Base-by-base conservation (phyloP, 2,797 vertebrate genomes). In the Tinamus major region DNA sequence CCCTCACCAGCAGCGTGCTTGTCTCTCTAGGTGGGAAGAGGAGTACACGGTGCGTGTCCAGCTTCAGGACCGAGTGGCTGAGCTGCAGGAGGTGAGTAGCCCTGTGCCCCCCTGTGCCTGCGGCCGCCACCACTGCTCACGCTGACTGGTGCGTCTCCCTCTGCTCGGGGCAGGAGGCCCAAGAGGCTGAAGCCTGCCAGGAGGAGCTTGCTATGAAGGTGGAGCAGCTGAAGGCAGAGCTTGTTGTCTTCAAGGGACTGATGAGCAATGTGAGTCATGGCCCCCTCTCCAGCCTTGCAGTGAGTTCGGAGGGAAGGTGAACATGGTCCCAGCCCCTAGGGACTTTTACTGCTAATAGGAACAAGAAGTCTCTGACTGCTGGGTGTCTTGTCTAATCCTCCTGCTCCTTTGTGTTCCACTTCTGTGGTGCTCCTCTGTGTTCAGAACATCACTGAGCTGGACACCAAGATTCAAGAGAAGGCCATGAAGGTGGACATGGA, bases 401-500 rank as follows among this genome's bases (percentile, higher is more conserved):
- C 51, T 89, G 89, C 29, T 90, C n/a, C n/a, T 21, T 33, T 23
- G 2, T 23, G 2, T 62, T 56, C 51, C 9, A 10, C 11, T 77
- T 8, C 61, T 26, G 46, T 2, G 83, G 76, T 15, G 15, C 67
- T 23, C 12, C 39, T 62, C 5, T 76, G 80, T 59, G 77, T 78
- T 61, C 93, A 99, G 99, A 99, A 99, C 95, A 95, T 99, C 95
- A 98, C 99, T 0, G 99, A 99, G 42, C 94, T 99, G 97, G 99
- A 99, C 98, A 99, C 98, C 74, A 99, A 99, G 97, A 99, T 99
- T 96, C 99, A 99, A 97, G 99, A 99, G 96, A 99, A 99, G 94
- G 99, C 99, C 97, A 99, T 99, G 99, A 99, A 99, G 89, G 99
- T 99, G 83, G 99, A 99, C 96, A 99, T 99, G 99, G 99, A 99